Evolutionary conservation across 2,113 vertebrate genomes (phyloP), one percentile per base, ranked within the genome.

Genomic region (Glaucidium brasilianum): DNA sequence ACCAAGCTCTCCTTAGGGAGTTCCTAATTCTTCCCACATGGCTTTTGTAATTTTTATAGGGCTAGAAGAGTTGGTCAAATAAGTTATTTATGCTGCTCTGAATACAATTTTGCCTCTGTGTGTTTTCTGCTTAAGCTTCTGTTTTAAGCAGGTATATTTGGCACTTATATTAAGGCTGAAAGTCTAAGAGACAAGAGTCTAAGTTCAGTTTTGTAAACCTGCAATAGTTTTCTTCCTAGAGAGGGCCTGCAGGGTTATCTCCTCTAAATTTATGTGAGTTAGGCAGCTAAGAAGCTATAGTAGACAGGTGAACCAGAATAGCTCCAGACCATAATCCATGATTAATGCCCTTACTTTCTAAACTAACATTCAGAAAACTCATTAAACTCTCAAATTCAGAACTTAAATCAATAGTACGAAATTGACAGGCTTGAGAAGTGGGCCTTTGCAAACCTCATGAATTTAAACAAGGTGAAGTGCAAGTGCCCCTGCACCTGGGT

Each of bases 111-210:
- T 82, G 53, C 60, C 45, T 74, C 74, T 93, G 37, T 34, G 27
- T 43, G 22, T 30, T 88, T 73, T 87, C 67, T 88, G 53, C 52
- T 75, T 71, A 66, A 93, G 63, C 52, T 95, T 95, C 75, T 39
- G 5, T 12, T 90, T 97, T 94, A 39, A 81, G 55, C 22, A 64
- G 25, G 55, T 95, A 88, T 95, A 91, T 62, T 45, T 79, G 64
- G 37, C 56, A 78, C 34, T 94, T 94, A 76, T 62, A 96, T 92
- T 83, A 93, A 95, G 85, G 85, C 18, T 21, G 20, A 47, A 19
- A 47, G 45, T 47, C 45, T 21, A 47, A 47, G 45, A 47, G 45
- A 47, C 45, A 21, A 18, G 43, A 80, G 15, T 79, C 52, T 71
- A 79, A 83, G 29, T 32, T 32, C 10, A 67, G 39, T 74, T 73